phyloP scores from a whole-genome alignment of 2,113 vertebrate genomes.

The Myrmophylax atrothorax region DNA sequence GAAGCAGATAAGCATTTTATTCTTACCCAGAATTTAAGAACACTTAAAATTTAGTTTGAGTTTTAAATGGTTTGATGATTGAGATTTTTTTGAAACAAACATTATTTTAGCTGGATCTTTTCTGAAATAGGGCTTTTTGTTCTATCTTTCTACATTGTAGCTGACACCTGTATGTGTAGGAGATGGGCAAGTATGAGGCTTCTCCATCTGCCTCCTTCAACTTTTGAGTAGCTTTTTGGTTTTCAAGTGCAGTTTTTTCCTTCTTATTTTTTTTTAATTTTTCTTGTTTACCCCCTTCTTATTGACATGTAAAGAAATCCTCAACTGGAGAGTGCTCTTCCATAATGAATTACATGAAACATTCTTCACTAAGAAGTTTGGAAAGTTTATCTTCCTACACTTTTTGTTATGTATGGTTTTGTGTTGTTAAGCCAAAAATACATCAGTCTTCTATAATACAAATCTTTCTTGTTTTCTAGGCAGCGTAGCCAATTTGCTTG shows the following conservation, averaged over 20 bases:
- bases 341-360: background rate
- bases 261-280: no score
- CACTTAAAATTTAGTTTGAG: background rate
- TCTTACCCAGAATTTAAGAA: background rate
- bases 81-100: background rate
- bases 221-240: background rate
- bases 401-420: background rate
- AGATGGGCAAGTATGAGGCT: background rate
- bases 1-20: background rate
- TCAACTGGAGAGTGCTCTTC: background rate
- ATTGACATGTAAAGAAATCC: background rate
- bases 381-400: background rate
- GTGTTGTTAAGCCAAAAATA: background rate
- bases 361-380: background rate
- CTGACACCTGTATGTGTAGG: background rate
- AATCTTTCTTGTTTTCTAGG: background rate
- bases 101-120: background rate
- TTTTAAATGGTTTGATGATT: background rate
- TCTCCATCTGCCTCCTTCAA: background rate
- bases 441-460: background rate
- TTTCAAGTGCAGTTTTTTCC: background rate
- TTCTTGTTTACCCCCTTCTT: accelerated
- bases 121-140: background rate
- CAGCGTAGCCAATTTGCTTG: background rate
- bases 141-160: background rate